A percentile compares a stretch with the other conserved stretches of the same genome.
Evolutionary conservation across 2,888 invertebrate genomes (phyloP).

Genomic region (Cryptosula pallasiana): DNA sequence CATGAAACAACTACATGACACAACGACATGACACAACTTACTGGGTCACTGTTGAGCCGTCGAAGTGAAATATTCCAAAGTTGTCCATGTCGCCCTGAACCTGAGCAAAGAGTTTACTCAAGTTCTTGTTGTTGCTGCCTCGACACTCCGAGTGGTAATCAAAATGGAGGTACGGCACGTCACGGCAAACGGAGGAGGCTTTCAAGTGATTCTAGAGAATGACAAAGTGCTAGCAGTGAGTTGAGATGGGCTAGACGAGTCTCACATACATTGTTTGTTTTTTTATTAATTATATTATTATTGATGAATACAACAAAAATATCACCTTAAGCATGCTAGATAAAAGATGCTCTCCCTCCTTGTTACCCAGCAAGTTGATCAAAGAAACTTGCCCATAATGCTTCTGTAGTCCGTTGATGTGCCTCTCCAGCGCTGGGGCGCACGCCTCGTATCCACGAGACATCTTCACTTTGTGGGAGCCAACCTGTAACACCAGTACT

Average conservation of each 20-base stretch:
- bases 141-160: slow-evolving; percentile 94
- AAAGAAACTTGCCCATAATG: slow-evolving; percentile 87
- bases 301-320: background rate
- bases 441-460: slow-evolving; percentile 92
- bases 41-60: slow-evolving; percentile 33
- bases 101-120: slow-evolving; percentile 74
- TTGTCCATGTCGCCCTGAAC: slow-evolving; percentile 69
- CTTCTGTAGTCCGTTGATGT: slow-evolving; percentile 76
- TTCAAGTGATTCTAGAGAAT: slow-evolving; percentile 79
- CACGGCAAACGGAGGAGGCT: slow-evolving; percentile 68
- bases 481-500: slow-evolving; percentile 70
- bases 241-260: too few species aligned
- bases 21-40: slow-evolving; percentile 25
- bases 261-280: too few species aligned
- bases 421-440: slow-evolving; percentile 84
- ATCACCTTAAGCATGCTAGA: slow-evolving; percentile 62
- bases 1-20: too few species aligned
- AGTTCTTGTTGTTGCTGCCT: slow-evolving; percentile 72
- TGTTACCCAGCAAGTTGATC: slow-evolving; percentile 83
- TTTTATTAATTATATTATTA: too few species aligned
- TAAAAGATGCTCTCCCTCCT: slow-evolving; percentile 93
- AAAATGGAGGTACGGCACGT: slow-evolving; percentile 83
- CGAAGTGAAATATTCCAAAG: slow-evolving; percentile 64
- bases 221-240: too few species aligned
- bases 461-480: slow-evolving; percentile 95